Base-by-base conservation (phyloP, 2,888 invertebrate species). In the Linnaemya tessellans region DNA sequence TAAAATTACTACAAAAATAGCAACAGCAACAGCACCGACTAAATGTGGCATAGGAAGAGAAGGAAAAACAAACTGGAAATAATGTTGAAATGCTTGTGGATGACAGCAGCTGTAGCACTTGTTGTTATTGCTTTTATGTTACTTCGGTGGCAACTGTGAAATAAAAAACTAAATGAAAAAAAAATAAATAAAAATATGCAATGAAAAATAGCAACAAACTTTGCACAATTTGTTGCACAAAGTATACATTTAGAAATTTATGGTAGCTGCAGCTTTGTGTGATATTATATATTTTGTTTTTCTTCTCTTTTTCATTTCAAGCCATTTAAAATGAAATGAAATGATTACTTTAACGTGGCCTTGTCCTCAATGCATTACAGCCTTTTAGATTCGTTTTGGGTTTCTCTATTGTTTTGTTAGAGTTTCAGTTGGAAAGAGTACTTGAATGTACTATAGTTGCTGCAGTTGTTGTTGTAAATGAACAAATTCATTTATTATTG, bases 281-380 rank as follows among this genome's bases (percentile, higher is more conserved):
- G 35, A 38, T 49, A 46, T 70, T 62, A 11, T 41, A 13, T 25
- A 30, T 30, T 30, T 62, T 51, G 25, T 43, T 0, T 1, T 58
- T 58, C 25, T 54, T 4, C 13, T 2, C 13, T 54, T 64, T 60
- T 56, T 8, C 38, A 18, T 77, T 82, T 77, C 71, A 58, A 82
- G 77, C 71, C 77, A 82, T 82, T 82, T 82, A 71, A 74, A 84
- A 80, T 80, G 77, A 78, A 84, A 78, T 74, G 68, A 80, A 77
- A 80, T 80, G 71, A 80, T 80, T 82, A 65, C 85, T 82, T 85
- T 80, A 79, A 79, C 68, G 60, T 82, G 85, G 85, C 85, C 85
- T 85, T 85, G 85, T 85, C 79, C 85, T 82, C 71, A 85, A 85
- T 85, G 79, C 60, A 75, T 68, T 70, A 51, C 65, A 75, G 70